A percentile compares a stretch with the other conserved stretches of the same genome.
Conservation (phyloP, 1,140 invertebrate genomes). For the Steinernema feltiae region DNA sequence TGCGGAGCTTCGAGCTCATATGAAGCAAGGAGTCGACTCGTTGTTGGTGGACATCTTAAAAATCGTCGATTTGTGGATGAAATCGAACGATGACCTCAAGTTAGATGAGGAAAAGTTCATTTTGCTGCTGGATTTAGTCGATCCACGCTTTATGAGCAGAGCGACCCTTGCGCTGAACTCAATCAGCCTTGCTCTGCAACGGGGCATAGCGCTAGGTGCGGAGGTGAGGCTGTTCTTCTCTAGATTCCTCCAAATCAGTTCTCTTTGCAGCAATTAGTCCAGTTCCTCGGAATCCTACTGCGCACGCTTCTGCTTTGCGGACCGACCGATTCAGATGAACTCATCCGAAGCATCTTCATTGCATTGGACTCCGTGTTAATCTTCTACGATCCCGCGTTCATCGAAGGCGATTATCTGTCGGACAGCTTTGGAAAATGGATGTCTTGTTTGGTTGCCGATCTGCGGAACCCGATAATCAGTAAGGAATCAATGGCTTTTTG, state of each 20-base stretch:
- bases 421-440: slow-evolving; percentile 41
- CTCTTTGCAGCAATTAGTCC: slow-evolving; percentile 38
- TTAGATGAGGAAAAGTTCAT: slow-evolving; percentile 21
- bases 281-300: slow-evolving; percentile 40
- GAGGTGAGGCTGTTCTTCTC: slow-evolving; percentile 16
- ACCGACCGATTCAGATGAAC: slow-evolving; percentile 18
- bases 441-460: slow-evolving; percentile 38
- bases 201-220: slow-evolving; percentile 14
- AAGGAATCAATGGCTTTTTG: slow-evolving; percentile 15
- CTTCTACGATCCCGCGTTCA: background rate
- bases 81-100: background rate
- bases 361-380: slow-evolving; percentile 25
- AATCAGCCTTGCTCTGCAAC: slow-evolving; percentile 25
- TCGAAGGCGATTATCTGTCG: background rate
- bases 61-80: background rate
- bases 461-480: slow-evolving; percentile 45
- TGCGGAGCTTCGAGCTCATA: background rate
- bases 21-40: background rate
- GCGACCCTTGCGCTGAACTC: slow-evolving; percentile 31
- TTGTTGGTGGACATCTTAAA: background rate
- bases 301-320: slow-evolving; percentile 32
- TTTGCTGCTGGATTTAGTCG: slow-evolving; percentile 28
- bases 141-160: slow-evolving; percentile 31
- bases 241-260: background rate
- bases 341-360: slow-evolving; percentile 25